Percentiles rank a stretch among this genome's conserved stretches.
Conservation (phyloP, 2,113 vertebrate species). For the Myotis davidii region DNA sequence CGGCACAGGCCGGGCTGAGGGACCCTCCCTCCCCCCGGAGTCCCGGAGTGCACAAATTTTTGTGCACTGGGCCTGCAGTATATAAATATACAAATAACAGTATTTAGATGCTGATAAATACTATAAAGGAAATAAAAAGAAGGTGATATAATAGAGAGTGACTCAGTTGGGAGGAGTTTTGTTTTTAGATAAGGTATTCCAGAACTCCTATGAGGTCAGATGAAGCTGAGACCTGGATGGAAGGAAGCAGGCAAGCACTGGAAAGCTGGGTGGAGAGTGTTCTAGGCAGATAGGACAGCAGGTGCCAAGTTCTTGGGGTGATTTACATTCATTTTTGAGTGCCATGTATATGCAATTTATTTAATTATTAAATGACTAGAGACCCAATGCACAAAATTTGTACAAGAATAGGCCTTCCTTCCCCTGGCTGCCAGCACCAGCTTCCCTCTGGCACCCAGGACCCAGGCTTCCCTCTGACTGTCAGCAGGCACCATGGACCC, state of each 20-base stretch:
- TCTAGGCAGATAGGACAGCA: background rate
- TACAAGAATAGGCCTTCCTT: too few relatives aligned
- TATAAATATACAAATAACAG: background rate
- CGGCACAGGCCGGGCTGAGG: too few relatives aligned
- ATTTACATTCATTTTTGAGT: background rate
- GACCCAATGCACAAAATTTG: too few relatives aligned
- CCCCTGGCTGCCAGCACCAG: too few relatives aligned
- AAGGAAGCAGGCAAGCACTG: accelerated
- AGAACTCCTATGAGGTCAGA: background rate
- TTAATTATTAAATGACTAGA: background rate
- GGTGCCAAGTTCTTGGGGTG: background rate
- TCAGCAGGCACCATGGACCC: too few relatives aligned
- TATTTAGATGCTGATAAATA: background rate
- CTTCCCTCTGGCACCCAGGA: too few relatives aligned
- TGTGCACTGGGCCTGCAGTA: too few relatives aligned
- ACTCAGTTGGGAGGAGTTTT: background rate
- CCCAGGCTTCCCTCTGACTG: too few relatives aligned
- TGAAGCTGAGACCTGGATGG: background rate
- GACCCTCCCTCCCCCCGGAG: too few relatives aligned
- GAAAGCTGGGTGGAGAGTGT: background rate
- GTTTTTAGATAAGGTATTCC: background rate
- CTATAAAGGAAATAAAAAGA: background rate
- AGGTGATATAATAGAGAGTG: background rate
- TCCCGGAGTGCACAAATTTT: too few relatives aligned
- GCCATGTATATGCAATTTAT: background rate